Evolutionary conservation across 2,113 vertebrate species (phyloP).

Genomic region (Oenanthe oenanthe): DNA sequence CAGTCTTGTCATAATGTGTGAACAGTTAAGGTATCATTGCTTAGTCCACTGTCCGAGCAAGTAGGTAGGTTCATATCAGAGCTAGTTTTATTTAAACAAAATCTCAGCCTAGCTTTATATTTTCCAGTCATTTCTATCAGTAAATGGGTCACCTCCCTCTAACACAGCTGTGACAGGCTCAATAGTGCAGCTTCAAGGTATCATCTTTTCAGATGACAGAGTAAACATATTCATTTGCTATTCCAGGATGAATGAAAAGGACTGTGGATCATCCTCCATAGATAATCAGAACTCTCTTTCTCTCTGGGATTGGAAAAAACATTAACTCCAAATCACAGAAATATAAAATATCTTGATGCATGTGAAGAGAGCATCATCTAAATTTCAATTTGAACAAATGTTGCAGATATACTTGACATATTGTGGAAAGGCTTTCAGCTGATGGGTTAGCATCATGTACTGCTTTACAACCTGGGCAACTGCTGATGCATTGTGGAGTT

Average conservation of each 20-base stretch:
- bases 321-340: constrained; percentile 53
- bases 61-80: background rate
- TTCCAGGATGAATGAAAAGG: constrained; percentile 59
- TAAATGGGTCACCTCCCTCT: constrained; percentile 42
- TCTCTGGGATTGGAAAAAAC: constrained; percentile 38
- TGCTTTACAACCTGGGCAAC: constrained; percentile 4
- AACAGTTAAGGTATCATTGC: background rate
- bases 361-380: constrained; percentile 36
- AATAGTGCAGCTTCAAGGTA: constrained; percentile 42
- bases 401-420: constrained; percentile 25
- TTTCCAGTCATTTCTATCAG: constrained; percentile 23
- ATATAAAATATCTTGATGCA: constrained; percentile 47
- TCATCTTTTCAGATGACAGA: constrained; percentile 58
- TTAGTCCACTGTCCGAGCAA: constrained; percentile 1
- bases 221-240: constrained; percentile 64
- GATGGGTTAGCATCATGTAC: background rate
- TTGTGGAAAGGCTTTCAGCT: constrained; percentile 23
- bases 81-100: constrained; percentile 32
- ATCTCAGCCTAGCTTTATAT: background rate
- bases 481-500: background rate
- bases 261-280: constrained; percentile 43
- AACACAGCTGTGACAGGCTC: constrained; percentile 49
- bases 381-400: constrained; percentile 52
- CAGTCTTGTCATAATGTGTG: background rate
- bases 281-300: constrained; percentile 54